A percentile compares a stretch with the other conserved stretches of the same genome.
Evolutionary conservation across 2,797 vertebrate species (phyloP).

Genomic region (Xenopus petersii): DNA sequence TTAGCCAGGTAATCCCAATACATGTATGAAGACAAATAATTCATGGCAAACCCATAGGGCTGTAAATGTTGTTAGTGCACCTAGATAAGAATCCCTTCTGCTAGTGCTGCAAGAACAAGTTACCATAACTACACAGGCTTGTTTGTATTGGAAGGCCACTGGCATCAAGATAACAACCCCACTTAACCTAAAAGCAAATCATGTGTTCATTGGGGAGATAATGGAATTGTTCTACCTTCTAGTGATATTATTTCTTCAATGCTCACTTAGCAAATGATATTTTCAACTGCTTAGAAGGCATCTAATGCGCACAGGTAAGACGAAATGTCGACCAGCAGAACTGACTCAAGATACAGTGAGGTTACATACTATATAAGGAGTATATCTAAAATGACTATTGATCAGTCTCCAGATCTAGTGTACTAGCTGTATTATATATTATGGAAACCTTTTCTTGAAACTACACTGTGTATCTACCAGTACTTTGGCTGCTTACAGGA

Average conservation of each 20-base stretch:
- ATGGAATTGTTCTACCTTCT: background rate
- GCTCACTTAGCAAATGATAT: no score
- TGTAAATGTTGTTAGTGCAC: background rate
- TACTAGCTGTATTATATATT: no score
- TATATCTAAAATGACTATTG: no score
- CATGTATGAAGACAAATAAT: background rate
- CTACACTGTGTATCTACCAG: no score
- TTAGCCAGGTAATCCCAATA: background rate
- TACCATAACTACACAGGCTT: constrained; percentile 31
- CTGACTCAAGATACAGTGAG: no score
- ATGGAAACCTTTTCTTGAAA: no score
- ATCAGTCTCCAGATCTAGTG: no score
- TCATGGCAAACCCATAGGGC: background rate
- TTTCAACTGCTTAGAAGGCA: no score
- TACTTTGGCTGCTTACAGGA: no score
- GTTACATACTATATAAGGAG: no score
- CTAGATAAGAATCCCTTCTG: background rate
- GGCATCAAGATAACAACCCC: constrained; percentile 18
- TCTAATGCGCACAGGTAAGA: no score
- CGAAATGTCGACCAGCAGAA: no score
- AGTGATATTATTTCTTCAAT: background rate
- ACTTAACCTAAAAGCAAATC: constrained; percentile 15
- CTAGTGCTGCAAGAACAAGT: background rate
- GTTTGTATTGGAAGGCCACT: constrained; percentile 22
- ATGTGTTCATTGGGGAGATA: background rate